A percentile compares a stretch with the other conserved stretches of the same genome.
These are phyloP conservation scores for Anarsia innoxiella DNA, from an alignment of 2,888 invertebrate genomes.

Conservation along the genomic window DNA sequence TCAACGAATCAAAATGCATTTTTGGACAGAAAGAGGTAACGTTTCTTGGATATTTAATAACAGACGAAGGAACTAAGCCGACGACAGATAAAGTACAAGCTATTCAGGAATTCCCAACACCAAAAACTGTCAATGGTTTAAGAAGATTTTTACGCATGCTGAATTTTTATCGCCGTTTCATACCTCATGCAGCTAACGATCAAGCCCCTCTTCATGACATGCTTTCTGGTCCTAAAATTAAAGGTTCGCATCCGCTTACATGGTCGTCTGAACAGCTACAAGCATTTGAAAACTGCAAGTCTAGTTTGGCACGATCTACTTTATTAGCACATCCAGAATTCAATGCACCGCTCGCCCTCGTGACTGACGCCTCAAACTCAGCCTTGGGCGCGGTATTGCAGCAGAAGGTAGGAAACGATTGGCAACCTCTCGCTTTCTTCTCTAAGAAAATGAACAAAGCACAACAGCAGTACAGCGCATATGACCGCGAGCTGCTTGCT, in stretches of 20 bases:
- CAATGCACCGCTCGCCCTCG: constrained; percentile 24
- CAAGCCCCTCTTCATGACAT: constrained; percentile 6
- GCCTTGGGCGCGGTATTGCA: constrained; percentile 38
- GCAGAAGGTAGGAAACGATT: constrained; percentile 22
- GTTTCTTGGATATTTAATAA: background rate
- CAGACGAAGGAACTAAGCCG: background rate
- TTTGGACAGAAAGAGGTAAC: background rate
- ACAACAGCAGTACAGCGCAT: constrained; percentile 34
- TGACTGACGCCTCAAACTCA: constrained; percentile 33
- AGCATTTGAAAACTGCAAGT: constrained; percentile 28
- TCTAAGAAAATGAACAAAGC: constrained; percentile 31
- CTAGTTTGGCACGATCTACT: constrained; percentile 25
- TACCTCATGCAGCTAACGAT: background rate
- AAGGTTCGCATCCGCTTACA: background rate
- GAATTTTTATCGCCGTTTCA: background rate
- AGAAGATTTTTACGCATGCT: background rate
- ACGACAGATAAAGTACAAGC: background rate
- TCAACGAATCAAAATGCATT: background rate
- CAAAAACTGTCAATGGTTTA: constrained; percentile 7
- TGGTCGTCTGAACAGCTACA: background rate
- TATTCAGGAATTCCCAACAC: constrained; percentile 6
- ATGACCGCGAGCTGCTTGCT: constrained; percentile 41
- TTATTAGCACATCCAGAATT: constrained; percentile 30
- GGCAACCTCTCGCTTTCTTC: constrained; percentile 41
- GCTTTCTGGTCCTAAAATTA: constrained; percentile 17